Base-by-base conservation (phyloP, 2,888 invertebrate species). In the Caenorhabditis virilis region DNA sequence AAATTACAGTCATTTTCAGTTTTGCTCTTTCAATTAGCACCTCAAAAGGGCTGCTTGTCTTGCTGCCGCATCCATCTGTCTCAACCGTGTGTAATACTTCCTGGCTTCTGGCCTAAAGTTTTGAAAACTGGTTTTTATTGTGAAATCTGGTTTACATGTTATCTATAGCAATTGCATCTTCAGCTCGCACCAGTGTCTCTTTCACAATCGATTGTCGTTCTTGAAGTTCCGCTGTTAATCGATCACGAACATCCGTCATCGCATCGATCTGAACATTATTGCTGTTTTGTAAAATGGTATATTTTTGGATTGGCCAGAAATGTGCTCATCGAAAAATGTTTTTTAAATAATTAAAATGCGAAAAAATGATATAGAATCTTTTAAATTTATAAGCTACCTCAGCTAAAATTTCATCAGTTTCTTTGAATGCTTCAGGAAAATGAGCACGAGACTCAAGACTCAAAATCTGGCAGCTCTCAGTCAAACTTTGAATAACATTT, bases 181-280 rank as follows among this genome's bases (percentile, higher is more conserved):
- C 81, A 0, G 81, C 81, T 16, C 81, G 61, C 20, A 81, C 71
- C 7, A 82, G 61, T 22, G 74, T 72, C 48, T 81, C 81, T 35
- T 77, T 73, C 16, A 80, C 74, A 4, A 74, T 52, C n/a, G 75
- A 70, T 30, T 75, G 67, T 33, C 76, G 66, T 54, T 80, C 78
- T 18, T 77, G 73, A 27, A 77, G 64, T 26, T 82, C 81, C 26
- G 80, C 70, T 4, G 69, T 62, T 41, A 82, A 51, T 35, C 69
- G 54, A 35, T 78, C 78, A 27, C 75, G 67, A 13, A 77, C 72
- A 26, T 71, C 70, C 36, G 78, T 76, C 66, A 77, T 69, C 9
- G 68, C 68, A 22, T 82, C 80, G 52, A 81, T 71, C 79, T 81
- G 46, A 33, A 73, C 43, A n/a, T n/a, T n/a, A n/a, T n/a, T n/a